Base-by-base conservation (phyloP, 2,797 vertebrate genomes). In the Acanthurus lineatus region DNA sequence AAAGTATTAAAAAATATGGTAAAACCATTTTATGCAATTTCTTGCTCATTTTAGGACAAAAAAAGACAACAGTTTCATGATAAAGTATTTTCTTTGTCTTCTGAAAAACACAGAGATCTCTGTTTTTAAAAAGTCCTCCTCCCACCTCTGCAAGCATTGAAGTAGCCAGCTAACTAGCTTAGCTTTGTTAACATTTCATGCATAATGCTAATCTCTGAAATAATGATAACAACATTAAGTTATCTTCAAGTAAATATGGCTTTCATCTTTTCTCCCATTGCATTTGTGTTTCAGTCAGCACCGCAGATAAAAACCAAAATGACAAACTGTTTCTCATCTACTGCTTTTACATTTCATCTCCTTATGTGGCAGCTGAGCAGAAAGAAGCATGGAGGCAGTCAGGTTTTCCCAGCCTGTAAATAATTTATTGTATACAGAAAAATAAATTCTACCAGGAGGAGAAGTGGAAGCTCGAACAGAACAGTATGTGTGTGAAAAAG, bases 301-400 rank as follows among this genome's bases (percentile, higher is more conserved):
- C 28, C n/a, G 38, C 42, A 32, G 66, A 17, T 15, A 20, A 38
- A 12, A 68, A 56, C 8, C 6, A 9, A 19, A 65, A 47, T 53
- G 20, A 48, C 32, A 35, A 51, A 40, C 14, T 25, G 28, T 9
- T 14, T 51, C 42, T 70, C n/a, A 40, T 58, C 56, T 28, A 1
- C 54, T 52, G 61, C n/a, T 56, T 56, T 35, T 17, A 56, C 42
- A 73, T 22, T 61, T 22, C 15, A 56, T 57, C 45, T 66, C 54
- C 20, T 57, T 63, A 52, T 58, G 61, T 47, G 67, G 51, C 17
- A 5, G 16, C 74, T 71, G 16, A 56, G 19, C 60, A 70, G 61
- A 73, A 44, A 17, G 32, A 68, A 52, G 10, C 64, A 38, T 54
- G 48, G 44, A 58, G 28, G 17, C 52, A 57, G 59, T 66, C 61